Evolutionary conservation across 2,797 vertebrate genomes (phyloP).

Genomic region (Poecile montanus): DNA sequence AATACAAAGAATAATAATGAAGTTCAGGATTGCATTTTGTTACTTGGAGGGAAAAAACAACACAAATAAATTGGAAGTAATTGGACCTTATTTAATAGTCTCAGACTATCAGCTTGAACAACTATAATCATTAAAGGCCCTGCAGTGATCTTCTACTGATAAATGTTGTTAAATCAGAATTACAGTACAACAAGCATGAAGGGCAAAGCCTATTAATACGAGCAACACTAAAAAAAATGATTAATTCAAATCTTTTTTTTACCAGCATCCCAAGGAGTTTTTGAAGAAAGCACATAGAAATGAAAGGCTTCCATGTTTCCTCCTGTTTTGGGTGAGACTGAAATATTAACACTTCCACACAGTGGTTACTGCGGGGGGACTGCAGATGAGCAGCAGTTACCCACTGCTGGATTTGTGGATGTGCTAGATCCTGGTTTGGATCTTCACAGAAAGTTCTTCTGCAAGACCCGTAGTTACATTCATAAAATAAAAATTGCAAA

Average conservation of each 20-base stretch:
- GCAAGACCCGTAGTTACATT: background rate
- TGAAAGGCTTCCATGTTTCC: background rate
- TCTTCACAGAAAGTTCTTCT: background rate
- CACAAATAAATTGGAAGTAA: slow-evolving; percentile 43
- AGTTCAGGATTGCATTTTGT: slow-evolving; percentile 50
- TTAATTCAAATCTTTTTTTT: background rate
- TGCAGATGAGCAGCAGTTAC: background rate
- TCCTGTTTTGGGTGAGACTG: background rate
- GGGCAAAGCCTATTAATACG: slow-evolving; percentile 6
- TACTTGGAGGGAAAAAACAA: slow-evolving; percentile 12
- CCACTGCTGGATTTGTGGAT: background rate
- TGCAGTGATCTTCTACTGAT: slow-evolving; percentile 45
- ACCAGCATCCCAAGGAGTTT: background rate
- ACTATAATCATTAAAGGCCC: slow-evolving; percentile 39
- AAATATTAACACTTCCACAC: background rate
- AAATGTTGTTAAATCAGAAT: slow-evolving; percentile 57
- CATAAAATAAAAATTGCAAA: background rate
- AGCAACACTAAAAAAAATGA: background rate
- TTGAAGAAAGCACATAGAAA: background rate
- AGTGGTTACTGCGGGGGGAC: background rate
- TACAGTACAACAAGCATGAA: slow-evolving; percentile 15
- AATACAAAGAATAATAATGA: slow-evolving; percentile 61
- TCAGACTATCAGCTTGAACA: slow-evolving; percentile 47
- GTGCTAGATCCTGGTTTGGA: background rate
- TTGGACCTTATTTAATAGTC: slow-evolving; percentile 46